These are phyloP conservation scores for Cheilosia pagana DNA, from an alignment of 2,888 invertebrate species.

Conservation along the genomic window DNA sequence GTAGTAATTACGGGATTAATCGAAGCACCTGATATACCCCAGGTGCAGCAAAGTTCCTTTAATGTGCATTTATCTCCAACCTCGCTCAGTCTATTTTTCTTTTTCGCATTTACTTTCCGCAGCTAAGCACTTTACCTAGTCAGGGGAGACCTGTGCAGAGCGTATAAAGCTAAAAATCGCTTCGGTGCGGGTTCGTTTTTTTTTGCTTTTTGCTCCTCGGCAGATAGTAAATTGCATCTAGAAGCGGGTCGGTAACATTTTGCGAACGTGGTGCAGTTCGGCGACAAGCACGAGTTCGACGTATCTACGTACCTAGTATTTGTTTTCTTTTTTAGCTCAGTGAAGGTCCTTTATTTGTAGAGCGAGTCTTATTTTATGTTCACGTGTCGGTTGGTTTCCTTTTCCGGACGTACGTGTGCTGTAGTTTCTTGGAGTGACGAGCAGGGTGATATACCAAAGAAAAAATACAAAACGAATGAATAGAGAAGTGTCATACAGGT, in stretches of 20 bases:
- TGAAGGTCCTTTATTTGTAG: constrained; percentile 51
- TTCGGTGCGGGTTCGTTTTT: constrained; percentile 51
- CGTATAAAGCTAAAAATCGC: constrained; percentile 56
- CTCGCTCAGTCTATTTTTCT: constrained; percentile 9
- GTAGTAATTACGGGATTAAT: constrained; percentile 74
- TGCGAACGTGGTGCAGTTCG: constrained; percentile 64
- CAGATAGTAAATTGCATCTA: constrained; percentile 68
- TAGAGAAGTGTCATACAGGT: constrained; percentile 54
- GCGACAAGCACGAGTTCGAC: constrained; percentile 67
- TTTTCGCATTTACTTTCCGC: constrained; percentile 47
- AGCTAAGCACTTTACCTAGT: constrained; percentile 58
- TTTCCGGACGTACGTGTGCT: constrained; percentile 37
- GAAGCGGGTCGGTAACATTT: constrained; percentile 61
- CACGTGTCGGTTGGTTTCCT: constrained; percentile 35
- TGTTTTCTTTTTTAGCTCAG: neutral
- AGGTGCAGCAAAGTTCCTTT: constrained; percentile 67
- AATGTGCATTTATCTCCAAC: constrained; percentile 60
- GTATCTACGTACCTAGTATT: constrained; percentile 12
- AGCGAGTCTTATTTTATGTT: constrained; percentile 45
- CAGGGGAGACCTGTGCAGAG: constrained; percentile 35
- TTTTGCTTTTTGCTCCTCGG: constrained; percentile 13
- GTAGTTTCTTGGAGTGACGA: constrained; percentile 42
- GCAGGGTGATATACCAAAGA: constrained; percentile 3
- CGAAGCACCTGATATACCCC: constrained; percentile 73
- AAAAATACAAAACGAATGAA: constrained; percentile 10